Base-by-base conservation (phyloP, 1,140 invertebrate species). In the Sitobion miscanthi region DNA sequence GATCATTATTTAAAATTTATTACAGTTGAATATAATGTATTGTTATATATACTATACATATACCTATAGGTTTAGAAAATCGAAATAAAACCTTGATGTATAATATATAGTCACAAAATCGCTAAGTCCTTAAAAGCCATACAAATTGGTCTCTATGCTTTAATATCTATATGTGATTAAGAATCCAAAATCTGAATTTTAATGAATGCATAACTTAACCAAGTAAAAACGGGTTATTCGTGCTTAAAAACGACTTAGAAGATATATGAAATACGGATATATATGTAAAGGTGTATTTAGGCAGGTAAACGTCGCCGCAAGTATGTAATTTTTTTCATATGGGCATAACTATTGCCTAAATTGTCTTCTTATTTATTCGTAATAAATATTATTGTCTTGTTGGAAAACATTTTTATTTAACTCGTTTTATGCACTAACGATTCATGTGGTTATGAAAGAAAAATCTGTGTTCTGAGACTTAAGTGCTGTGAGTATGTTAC, bases 1-100 rank as follows among this genome's bases (percentile, higher is more conserved):
- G n/a, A 35, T 77, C 8, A n/a, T 77, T 77, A 77, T 77, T 77
- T 77, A n/a, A 77, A n/a, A 77, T 77, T 77, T 77, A 77, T 77
- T n/a, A 35, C n/a, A 77, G 14, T n/a, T n/a, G 14, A 77, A 77
- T 0, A n/a, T 77, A 77, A 77, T 17, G 14, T n/a, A 77, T 14
- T n/a, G 62, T 6, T 77, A n/a, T 62, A 30, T 25, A 30, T 35
- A 77, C 14, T 38, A 38, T 38, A 38, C 38, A 38, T 38, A 38
- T 38, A 38, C 38, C 38, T 38, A n/a, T n/a, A n/a, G n/a, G n/a
- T 35, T n/a, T 77, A 14, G n/a, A n/a, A 77, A 77, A 77, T 77
- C 14, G 4, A 35, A 77, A 77, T 77, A 17, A n/a, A 77, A 77
- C 62, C n/a, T 77, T 77, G 62, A 35, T 69, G 11, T n/a, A 30